Base-by-base conservation (phyloP, 2,113 vertebrate genomes). In the Lepus europaeus region DNA sequence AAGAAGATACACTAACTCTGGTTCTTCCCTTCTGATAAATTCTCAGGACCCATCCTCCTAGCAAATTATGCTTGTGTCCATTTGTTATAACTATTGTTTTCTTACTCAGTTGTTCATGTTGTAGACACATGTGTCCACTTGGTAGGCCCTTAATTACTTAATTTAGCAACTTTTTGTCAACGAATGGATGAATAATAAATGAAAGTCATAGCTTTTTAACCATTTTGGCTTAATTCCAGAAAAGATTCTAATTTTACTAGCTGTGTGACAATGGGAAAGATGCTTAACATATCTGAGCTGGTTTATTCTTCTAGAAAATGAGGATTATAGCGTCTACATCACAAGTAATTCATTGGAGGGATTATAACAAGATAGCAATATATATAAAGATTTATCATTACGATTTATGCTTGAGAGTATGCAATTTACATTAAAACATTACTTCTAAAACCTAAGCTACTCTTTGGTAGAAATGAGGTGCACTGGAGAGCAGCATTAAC, bases 261-360 rank as follows among this genome's bases (percentile, higher is more conserved):
- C 25, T 76, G 9, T 25, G 61, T 77, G 17, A 86, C 3, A 79
- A 9, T 27, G 72, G 66, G n/a, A 82, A n/a, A 74, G 2, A 36
- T 79, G 13, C 19, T 81, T 79, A 56, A 14, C 14, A 77, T 61
- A 27, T 76, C 70, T 23, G 20, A 19, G 19, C 16, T 59, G 70
- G 88, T 77, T 95, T 90, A 66, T 9, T 85, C 23, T 69, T 68
- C 77, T 83, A 89, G 84, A 72, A 96, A 88, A 94, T 81, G 73
- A 90, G 74, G 36, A 27, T 94, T 89, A 69, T 83, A 88, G 76
- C 1, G 78, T 53, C 33, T 72, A 36, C 72, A 16, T 91, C 59
- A n/a, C 12, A 59, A 25, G 19, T 78, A 72, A 70, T 72, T 56
- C 78, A 89, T 81, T 83, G 9, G 5, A 95, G 31, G 4, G 14